These are phyloP conservation scores for Oreocharis arfaki DNA, from an alignment of 2,113 vertebrate species.

Conservation along the genomic window DNA sequence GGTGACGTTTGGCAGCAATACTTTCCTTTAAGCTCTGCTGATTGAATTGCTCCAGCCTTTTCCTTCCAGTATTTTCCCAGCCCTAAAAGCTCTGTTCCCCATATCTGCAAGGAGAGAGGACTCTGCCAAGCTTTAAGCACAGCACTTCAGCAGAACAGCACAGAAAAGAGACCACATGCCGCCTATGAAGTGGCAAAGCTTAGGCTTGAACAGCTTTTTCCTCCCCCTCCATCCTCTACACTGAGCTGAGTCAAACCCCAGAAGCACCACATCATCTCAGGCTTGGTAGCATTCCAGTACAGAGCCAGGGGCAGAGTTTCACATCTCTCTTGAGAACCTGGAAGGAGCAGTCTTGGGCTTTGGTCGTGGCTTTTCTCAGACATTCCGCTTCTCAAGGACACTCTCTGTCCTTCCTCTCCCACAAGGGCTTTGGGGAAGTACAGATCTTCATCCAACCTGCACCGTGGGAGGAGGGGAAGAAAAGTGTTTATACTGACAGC, in stretches of 20 bases:
- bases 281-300: not conserved
- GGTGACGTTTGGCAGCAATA: not conserved
- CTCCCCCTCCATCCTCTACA: not conserved
- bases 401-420: not conserved
- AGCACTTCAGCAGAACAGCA: not conserved
- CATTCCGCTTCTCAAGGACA: not conserved
- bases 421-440: not conserved
- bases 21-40: not conserved
- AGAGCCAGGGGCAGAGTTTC: not conserved
- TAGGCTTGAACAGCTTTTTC: not conserved
- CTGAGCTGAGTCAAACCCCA: not conserved
- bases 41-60: not conserved
- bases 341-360: not conserved
- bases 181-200: not conserved
- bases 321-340: not conserved
- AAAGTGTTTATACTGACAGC: not conserved
- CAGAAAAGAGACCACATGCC: not conserved
- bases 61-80: not conserved
- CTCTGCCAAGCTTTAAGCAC: not conserved
- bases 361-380: not conserved
- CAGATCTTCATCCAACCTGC: not conserved
- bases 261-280: not conserved
- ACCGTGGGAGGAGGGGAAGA: not conserved
- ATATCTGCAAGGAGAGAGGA: not conserved
- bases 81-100: not conserved